Conservation (phyloP, 2,797 vertebrate species). For the Parauchenoglanis ngamensis region DNA sequence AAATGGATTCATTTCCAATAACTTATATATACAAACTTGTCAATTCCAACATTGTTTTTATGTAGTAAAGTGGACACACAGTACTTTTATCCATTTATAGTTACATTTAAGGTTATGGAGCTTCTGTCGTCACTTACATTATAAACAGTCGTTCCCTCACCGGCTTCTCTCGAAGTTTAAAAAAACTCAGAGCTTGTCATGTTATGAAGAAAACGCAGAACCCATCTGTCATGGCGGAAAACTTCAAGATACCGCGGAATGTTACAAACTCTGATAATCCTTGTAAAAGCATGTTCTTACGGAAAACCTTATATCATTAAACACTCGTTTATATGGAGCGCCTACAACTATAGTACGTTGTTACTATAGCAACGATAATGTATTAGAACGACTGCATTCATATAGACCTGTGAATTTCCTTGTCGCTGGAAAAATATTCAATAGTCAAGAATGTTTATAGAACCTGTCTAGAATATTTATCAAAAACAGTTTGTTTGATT, state of each 20-base stretch:
- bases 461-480: not conserved
- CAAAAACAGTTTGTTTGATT: not conserved
- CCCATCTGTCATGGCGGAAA: not conserved
- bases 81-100: not conserved
- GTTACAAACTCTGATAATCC: not conserved
- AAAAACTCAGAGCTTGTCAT: not conserved
- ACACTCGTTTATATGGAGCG: not conserved
- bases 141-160: not conserved
- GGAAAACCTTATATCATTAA: not conserved
- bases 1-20: not conserved
- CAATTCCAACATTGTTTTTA: not conserved
- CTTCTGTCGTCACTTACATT: not conserved
- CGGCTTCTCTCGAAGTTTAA: not conserved
- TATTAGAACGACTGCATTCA: not conserved
- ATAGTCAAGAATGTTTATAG: not conserved
- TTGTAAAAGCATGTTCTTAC: not conserved
- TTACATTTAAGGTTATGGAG: not conserved
- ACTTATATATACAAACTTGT: not conserved
- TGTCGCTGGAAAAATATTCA: not conserved
- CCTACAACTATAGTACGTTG: not conserved
- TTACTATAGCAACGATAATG: not conserved
- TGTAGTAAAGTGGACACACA: too few species aligned
- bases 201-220: not conserved
- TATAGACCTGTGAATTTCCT: not conserved
- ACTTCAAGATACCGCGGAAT: not conserved